Percentiles rank a stretch among this genome's conserved stretches.
These are phyloP conservation scores for Drosophila mimica DNA, from an alignment of 2,888 invertebrate genomes.

Conservation along the genomic window DNA sequence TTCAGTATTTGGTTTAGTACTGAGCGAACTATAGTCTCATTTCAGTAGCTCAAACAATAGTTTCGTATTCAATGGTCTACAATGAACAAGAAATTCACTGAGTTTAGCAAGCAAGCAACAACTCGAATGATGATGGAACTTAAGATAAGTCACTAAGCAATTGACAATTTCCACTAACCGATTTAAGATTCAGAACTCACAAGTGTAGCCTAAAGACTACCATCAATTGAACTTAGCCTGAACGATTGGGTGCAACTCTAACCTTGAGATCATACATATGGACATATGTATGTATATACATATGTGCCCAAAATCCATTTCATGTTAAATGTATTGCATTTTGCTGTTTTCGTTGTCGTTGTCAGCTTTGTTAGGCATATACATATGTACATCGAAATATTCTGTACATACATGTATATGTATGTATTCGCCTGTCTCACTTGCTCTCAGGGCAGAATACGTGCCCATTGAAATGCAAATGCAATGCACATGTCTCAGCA, in stretches of 20 bases:
- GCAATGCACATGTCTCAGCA: constrained; percentile 48
- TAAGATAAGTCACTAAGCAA: neutral
- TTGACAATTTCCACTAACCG: neutral
- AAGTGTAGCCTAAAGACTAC: neutral
- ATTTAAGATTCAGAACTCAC: neutral
- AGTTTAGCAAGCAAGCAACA: neutral
- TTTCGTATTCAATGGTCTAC: neutral
- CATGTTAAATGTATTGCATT: constrained; percentile 66
- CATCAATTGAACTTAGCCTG: neutral
- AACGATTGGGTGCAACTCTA: neutral
- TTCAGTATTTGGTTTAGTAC: neutral
- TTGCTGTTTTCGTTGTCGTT: constrained; percentile 45
- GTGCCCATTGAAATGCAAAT: constrained; percentile 60
- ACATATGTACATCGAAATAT: constrained; percentile 10
- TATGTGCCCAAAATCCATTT: constrained; percentile 46
- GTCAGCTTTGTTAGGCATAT: constrained; percentile 16
- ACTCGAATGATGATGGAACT: neutral
- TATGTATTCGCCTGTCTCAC: neutral
- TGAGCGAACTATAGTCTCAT: neutral
- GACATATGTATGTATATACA: neutral
- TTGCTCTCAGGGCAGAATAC: neutral
- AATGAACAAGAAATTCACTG: neutral
- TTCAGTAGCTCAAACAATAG: neutral
- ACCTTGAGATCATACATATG: neutral
- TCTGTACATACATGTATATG: neutral